Conservation (phyloP, 2,888 invertebrate genomes). For the Epirrita christyi region DNA sequence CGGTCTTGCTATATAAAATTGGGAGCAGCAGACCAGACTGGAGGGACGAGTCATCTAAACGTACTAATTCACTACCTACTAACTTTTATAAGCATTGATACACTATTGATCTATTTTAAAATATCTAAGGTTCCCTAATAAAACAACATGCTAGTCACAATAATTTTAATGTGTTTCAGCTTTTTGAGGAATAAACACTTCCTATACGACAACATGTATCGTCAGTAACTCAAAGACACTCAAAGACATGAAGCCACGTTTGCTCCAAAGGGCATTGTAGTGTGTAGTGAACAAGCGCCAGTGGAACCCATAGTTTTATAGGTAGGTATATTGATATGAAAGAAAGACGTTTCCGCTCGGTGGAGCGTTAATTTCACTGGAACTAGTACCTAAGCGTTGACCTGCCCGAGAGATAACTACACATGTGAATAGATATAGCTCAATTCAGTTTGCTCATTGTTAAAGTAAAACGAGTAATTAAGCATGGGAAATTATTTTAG, state of each 20-base stretch:
- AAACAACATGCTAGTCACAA: no score
- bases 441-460: constrained; percentile 13
- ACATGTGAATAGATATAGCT: constrained; percentile 24
- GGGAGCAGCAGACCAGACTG: no score
- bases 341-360: constrained; percentile 66
- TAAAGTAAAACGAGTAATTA: background rate
- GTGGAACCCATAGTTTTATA: constrained; percentile 11
- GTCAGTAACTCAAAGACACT: constrained; percentile 1
- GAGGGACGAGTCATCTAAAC: no score
- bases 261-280: constrained; percentile 28
- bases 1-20: no score
- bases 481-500: constrained; percentile 1
- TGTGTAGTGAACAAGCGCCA: constrained; percentile 18
- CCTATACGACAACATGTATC: background rate
- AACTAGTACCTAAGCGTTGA: constrained; percentile 48
- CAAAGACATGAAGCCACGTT: constrained; percentile 26
- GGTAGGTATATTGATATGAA: constrained; percentile 55
- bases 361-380: constrained; percentile 65
- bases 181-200: no score
- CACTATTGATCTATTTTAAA: no score
- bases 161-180: no score
- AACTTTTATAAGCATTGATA: no score
- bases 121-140: no score
- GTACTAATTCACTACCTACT: no score
- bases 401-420: constrained; percentile 38